phyloP scores from a whole-genome alignment of 2,797 vertebrate genomes.

The Phalanger gymnotis region DNA sequence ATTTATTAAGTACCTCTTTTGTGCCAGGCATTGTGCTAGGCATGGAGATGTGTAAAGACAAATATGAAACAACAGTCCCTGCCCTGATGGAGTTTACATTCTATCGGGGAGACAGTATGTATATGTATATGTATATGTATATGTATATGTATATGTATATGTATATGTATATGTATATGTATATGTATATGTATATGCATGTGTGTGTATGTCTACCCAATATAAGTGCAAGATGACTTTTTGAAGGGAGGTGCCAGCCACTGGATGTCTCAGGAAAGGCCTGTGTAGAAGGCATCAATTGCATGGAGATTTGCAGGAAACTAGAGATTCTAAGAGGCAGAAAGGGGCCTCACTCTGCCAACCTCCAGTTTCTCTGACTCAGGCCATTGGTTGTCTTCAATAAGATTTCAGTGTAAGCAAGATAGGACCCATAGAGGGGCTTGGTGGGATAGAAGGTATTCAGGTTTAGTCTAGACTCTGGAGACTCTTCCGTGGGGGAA shows the following conservation, averaged over 20 bases:
- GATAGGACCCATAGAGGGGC: not conserved
- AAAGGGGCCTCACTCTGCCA: not conserved
- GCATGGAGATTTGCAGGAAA: not conserved
- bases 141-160: too few species aligned
- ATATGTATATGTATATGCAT: too few species aligned
- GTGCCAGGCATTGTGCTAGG: not conserved
- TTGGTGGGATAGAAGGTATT: not conserved
- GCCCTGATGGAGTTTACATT: not conserved
- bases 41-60: not conserved
- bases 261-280: not conserved
- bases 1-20: not conserved
- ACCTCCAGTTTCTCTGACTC: not conserved
- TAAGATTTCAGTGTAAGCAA: not conserved
- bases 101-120: not conserved
- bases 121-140: too few species aligned
- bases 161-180: too few species aligned
- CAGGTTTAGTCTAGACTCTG: not conserved
- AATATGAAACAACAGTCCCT: not conserved
- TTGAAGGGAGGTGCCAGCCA: not conserved
- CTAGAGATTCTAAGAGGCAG: not conserved
- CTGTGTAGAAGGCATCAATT: not conserved
- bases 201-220: too few species aligned
- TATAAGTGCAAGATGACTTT: not conserved
- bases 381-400: not conserved
- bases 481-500: not conserved